Percentiles rank a stretch among this genome's conserved stretches.
These are phyloP conservation scores for Leucophora obtusa DNA, from an alignment of 2,888 invertebrate species.

Conservation along the genomic window DNA sequence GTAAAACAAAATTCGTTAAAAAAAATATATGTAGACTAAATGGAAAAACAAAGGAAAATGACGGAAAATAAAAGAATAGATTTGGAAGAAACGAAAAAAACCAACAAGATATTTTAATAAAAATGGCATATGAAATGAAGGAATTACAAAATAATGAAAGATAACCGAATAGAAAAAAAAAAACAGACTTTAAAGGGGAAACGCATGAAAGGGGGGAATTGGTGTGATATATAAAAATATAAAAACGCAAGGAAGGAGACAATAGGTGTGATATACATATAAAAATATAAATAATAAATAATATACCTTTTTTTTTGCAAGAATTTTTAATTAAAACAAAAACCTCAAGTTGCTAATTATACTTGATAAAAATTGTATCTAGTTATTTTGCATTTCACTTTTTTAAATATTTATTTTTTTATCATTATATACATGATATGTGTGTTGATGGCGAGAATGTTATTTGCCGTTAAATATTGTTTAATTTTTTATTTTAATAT, in stretches of 20 bases:
- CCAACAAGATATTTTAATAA: background rate
- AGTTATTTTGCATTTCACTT: background rate
- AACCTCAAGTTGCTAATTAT: background rate
- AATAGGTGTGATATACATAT: background rate
- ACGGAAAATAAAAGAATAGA: background rate
- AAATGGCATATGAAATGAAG: background rate
- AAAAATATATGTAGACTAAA: background rate
- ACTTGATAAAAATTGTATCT: background rate
- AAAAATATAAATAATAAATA: background rate
- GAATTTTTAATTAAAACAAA: background rate
- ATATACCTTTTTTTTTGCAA: background rate
- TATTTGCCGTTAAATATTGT: slow-evolving; percentile 4
- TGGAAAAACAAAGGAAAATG: background rate
- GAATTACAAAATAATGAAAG: background rate
- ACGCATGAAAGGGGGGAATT: background rate
- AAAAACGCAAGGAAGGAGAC: no score
- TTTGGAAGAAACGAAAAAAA: background rate
- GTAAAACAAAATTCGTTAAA: background rate
- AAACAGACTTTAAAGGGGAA: background rate
- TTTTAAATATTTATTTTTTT: background rate
- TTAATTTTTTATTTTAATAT: slow-evolving; percentile 2
- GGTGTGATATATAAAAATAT: background rate
- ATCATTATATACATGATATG: no score
- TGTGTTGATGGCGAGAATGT: background rate
- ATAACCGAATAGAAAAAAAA: background rate